Base-by-base conservation (phyloP, 2,113 vertebrate genomes). In the Equus przewalskii region DNA sequence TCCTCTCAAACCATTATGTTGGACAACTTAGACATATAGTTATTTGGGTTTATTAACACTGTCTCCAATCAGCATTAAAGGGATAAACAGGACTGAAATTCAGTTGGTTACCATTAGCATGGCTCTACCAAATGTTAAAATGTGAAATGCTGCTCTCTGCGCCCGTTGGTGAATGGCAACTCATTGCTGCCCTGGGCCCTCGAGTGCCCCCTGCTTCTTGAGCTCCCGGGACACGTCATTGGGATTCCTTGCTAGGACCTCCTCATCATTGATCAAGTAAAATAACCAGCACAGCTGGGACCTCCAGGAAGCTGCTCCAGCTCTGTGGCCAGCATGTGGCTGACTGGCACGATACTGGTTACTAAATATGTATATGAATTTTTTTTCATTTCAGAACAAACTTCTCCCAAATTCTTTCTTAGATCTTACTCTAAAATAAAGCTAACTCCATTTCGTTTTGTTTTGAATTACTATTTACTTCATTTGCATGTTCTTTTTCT, bases 391-490 rank as follows among this genome's bases (percentile, higher is more conserved):
- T 67, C 78, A 84, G 33, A 62, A 58, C 41, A 75, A 65, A 67
- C 54, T 95, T 87, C 44, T 80, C 46, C 65, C 49, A 51, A 67
- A 67, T 75, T 72, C 65, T 84, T 84, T 82, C 67, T 92, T 65
- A 15, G 41, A 60, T 18, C 5, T 93, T 67, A 65, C 44, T 62
- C 12, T 54, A 78, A 93, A 70, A 49, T 70, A 60, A 54, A 65
- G 11, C 14, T 69, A 24, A 88, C 6, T 80, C 11, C 16, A 79
- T 72, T 65, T 84, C 21, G 15, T 80, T 96, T 96, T 78, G 28
- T 28, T 73, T 30, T 28, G 7, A 87, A 83, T 88, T 91, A 41
- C 18, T 49, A 6, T 24, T 93, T 72, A 49, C 49, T 84, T 84
- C 26, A 89, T 76, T 41, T 69, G 26, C 64, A 60, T 46, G 15